Percentiles rank a stretch among this genome's conserved stretches.
phyloP scores from a whole-genome alignment of 2,797 vertebrate species.

The Aselliscus stoliczkanus region DNA sequence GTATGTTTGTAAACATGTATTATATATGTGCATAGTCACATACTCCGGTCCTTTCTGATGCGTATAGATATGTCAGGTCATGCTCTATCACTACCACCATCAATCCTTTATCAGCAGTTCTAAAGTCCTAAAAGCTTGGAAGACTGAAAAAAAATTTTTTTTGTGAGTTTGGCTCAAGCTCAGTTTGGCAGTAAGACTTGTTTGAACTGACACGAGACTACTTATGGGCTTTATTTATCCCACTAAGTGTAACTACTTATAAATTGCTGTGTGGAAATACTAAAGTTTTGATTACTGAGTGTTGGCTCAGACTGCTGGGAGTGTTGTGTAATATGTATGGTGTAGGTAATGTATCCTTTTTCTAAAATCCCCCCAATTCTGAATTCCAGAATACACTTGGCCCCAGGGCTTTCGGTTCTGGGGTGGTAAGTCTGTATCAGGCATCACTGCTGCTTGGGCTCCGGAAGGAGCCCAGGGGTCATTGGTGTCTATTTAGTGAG shows the following conservation, averaged over 20 bases:
- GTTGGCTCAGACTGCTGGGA: neutral
- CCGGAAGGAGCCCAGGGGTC: neutral
- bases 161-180: neutral
- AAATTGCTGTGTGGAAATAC: neutral
- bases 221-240: constrained; percentile 49
- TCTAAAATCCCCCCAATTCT: neutral
- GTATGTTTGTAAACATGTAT: neutral
- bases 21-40: neutral
- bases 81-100: neutral
- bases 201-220: constrained; percentile 17
- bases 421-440: neutral
- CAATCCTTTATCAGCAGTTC: neutral
- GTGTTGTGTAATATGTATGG: neutral
- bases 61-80: neutral
- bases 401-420: neutral
- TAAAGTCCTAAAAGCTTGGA: neutral
- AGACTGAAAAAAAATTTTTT: neutral
- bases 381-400: neutral
- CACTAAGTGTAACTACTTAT: neutral
- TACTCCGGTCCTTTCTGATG: neutral
- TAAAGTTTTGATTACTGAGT: neutral
- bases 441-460: neutral
- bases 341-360: neutral
- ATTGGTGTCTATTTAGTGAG: neutral
- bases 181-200: constrained; percentile 20